Conservation (phyloP, 2,797 vertebrate species). For the Simalia tracyae region DNA sequence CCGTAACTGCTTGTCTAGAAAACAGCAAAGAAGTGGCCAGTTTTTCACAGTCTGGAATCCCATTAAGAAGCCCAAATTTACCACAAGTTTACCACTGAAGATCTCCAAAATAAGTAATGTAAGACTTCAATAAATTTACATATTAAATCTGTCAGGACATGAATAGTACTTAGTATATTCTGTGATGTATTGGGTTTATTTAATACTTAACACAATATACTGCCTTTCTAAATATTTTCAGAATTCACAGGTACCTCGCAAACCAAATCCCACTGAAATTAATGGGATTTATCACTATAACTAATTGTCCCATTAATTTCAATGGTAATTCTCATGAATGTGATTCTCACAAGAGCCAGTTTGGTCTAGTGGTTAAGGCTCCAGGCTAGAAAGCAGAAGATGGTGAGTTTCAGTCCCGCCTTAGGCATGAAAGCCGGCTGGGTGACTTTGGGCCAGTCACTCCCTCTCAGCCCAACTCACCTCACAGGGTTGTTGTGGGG, state of each 20-base stretch:
- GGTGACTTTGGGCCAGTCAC: too few relatives aligned
- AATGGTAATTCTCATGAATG: background rate
- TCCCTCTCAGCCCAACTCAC: too few relatives aligned
- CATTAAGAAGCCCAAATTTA: background rate
- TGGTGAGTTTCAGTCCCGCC: too few relatives aligned
- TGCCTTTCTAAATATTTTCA: background rate
- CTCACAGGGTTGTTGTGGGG: too few relatives aligned
- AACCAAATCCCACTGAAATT: background rate
- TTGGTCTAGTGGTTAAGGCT: too few relatives aligned
- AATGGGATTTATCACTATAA: background rate
- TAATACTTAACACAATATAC: background rate
- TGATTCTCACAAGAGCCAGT: background rate
- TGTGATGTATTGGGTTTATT: background rate
- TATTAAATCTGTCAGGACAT: background rate
- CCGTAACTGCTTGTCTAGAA: background rate
- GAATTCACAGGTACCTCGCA: background rate
- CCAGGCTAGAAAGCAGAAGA: too few relatives aligned
- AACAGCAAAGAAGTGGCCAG: background rate
- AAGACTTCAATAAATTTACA: background rate
- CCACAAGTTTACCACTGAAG: background rate
- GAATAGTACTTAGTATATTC: background rate
- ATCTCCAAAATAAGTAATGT: background rate
- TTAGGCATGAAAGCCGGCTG: too few relatives aligned
- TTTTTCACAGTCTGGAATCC: background rate
- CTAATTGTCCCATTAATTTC: background rate